Evolutionary conservation across 2,888 invertebrate genomes (phyloP), one percentile per base, ranked within the genome.

Genomic region (Cenopis cana): DNA sequence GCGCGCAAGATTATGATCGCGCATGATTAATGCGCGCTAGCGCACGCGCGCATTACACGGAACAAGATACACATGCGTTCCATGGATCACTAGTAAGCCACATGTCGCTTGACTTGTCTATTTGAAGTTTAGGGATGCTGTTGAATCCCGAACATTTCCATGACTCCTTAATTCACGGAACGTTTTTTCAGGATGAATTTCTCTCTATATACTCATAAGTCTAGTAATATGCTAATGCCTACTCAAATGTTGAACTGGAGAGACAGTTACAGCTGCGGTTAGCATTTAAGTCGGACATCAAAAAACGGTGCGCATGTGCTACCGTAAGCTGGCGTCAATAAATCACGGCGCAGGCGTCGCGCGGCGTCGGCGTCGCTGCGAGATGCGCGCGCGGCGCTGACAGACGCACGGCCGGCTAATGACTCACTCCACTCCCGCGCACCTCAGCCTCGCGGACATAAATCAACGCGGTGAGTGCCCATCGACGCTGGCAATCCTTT

Each of bases 21-120:
- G 82, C 81, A 82, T 90, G 92, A 93, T 92, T 91, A 89, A 91
- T 90, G 81, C 64, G 87, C 84, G 78, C 84, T 87, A 87, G 85
- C 82, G 83, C 85, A 84, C 83, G 78, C 76, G 76, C 77, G 62
- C 72, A 69, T 69, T 72, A 64, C 73, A 73, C 74, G 67, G 72
- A 73, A 65, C 68, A 66, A 57, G 24, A 73, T 65, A 54, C 68
- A 72, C 72, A 69, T 73, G 73, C 59, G 69, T 66, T 72, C 64
- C 73, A 64, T 68, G 72, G 70, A 75, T 76, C 74, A 74, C 70
- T 69, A 68, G 52, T 66, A 64, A 73, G 71, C 68, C 65, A 65
- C 50, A 64, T 69, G 62, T 74, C 71, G 46, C 29, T 41, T 24
- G 29, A 56, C 62, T 69, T 62, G 56, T 70, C 70, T 66, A 70